Conservation (phyloP, 30 jellyfish, hydroid and myxozoan genomes). For the Aurelia coerulea region DNA sequence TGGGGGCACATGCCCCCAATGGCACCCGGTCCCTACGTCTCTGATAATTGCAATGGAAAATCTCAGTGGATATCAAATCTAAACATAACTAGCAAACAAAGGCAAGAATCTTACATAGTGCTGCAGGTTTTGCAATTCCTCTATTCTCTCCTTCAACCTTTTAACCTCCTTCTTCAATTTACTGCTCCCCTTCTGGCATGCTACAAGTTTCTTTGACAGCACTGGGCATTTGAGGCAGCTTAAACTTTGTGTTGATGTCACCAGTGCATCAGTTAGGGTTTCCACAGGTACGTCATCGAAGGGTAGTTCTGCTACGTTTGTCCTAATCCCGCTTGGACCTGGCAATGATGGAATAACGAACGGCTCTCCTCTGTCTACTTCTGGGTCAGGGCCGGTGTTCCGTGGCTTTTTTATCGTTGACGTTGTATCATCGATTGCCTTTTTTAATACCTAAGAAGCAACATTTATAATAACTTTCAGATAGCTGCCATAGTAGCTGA, state of each 20-base stretch:
- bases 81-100: no score
- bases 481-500: neutral
- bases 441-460: no score
- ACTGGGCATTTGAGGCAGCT: conserved; percentile 18
- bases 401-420: conserved; percentile 1
- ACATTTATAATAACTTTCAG: neutral
- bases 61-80: no score
- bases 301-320: no score
- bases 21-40: no score
- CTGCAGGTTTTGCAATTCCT: no score
- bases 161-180: conserved; percentile 5
- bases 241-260: no score
- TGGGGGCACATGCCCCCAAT: no score
- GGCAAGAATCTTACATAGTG: no score
- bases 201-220: neutral
- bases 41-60: no score
- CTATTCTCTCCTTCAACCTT: no score
- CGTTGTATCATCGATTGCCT: no score
- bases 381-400: conserved; percentile 3
- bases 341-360: neutral
- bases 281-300: conserved; percentile 3
- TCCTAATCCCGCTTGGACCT: conserved; percentile 12
- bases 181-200: conserved; percentile 11
- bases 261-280: conserved; percentile 13
- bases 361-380: conserved; percentile 1